phyloP scores from a whole-genome alignment of 1,140 invertebrate genomes.

The Mizuhopecten yessoensis region DNA sequence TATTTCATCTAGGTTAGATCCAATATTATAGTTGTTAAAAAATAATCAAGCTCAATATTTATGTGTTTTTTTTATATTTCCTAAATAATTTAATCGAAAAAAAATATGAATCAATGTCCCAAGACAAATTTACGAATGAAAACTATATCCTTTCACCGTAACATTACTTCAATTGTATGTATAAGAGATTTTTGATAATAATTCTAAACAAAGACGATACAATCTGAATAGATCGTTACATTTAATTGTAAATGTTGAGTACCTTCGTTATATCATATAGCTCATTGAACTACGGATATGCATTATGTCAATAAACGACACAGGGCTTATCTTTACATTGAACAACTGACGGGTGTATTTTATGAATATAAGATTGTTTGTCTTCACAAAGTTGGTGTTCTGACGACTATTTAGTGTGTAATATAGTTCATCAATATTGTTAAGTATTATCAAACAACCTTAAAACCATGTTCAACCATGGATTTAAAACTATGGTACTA shows the following conservation, averaged over 20 bases:
- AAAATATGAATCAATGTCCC: no score
- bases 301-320: not conserved
- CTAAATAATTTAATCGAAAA: no score
- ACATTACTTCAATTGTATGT: no score
- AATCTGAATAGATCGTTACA: not conserved
- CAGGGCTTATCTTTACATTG: not conserved
- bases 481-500: not conserved
- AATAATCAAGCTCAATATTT: no score
- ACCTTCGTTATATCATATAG: not conserved
- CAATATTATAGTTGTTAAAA: no score
- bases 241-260: not conserved
- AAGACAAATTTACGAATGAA: no score
- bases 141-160: no score
- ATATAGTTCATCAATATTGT: not conserved
- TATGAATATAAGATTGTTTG: not conserved
- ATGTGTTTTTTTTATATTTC: no score
- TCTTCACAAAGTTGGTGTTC: constrained; percentile 12
- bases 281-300: not conserved
- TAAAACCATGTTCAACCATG: not conserved
- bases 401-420: not conserved
- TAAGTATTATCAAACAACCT: not conserved
- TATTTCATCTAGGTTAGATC: no score
- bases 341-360: not conserved
- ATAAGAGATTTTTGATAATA: no score
- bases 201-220: not conserved